Percentiles rank a stretch among this genome's conserved stretches.
Conservation (phyloP, 92 coral and sea anemone species). For the Scolanthus callimorphus region DNA sequence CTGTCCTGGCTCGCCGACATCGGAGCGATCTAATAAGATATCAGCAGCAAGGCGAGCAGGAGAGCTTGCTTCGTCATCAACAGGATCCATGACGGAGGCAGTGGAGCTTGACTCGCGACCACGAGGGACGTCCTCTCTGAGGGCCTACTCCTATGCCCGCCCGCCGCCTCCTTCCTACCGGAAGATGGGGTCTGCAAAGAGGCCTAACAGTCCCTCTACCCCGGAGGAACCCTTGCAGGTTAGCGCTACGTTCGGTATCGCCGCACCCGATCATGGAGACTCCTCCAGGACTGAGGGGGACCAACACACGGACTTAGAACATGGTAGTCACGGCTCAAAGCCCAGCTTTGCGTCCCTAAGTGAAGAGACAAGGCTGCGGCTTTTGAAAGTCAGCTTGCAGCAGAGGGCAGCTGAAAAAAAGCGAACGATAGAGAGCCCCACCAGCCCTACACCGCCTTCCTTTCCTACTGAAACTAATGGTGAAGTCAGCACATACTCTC, state of each 20-base stretch:
- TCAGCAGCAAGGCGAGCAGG: slow-evolving; percentile 28
- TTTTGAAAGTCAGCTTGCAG: slow-evolving; percentile 78
- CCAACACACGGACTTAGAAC: slow-evolving; percentile 14
- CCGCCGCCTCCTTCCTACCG: slow-evolving; percentile 99
- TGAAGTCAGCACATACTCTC: slow-evolving; percentile 21
- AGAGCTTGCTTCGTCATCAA: slow-evolving; percentile 26
- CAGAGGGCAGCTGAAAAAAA: slow-evolving; percentile 88
- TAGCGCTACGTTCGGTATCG: slow-evolving; percentile 17
- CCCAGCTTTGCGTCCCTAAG: slow-evolving; percentile 81
- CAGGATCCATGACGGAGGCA: slow-evolving; percentile 32
- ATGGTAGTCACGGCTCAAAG: slow-evolving; percentile 10
- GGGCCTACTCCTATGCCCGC: slow-evolving; percentile 94
- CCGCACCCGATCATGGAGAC: slow-evolving; percentile 31
- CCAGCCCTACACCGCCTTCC: slow-evolving; percentile 3
- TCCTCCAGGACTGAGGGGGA: slow-evolving; percentile 19
- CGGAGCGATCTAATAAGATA: slow-evolving; percentile 30
- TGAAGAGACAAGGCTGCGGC: slow-evolving; percentile 78
- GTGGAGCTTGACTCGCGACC: slow-evolving; percentile 43
- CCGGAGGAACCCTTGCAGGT: slow-evolving; percentile 40
- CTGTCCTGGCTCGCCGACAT: slow-evolving; percentile 50
- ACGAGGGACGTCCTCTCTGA: slow-evolving; percentile 59
- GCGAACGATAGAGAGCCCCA: slow-evolving; percentile 61
- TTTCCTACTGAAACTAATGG: slow-evolving; percentile 12
- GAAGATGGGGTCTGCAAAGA: slow-evolving; percentile 48
- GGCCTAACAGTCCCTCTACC: slow-evolving; percentile 45